These are phyloP conservation scores for Acrocephalus arundinaceus DNA, from an alignment of 2,113 vertebrate species.

Conservation along the genomic window DNA sequence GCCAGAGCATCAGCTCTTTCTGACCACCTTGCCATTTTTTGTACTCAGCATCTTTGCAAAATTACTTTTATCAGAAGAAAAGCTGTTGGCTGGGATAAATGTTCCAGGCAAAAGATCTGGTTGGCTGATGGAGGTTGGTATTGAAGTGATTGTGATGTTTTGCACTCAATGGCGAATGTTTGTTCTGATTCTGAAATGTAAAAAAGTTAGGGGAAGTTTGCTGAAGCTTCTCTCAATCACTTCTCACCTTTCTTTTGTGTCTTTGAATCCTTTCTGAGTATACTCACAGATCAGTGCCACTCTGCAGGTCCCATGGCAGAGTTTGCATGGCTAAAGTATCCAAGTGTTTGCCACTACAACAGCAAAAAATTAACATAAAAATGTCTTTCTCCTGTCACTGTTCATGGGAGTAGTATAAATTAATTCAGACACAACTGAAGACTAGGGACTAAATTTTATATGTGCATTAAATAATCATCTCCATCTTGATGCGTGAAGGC, in stretches of 20 bases:
- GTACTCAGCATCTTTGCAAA: not conserved
- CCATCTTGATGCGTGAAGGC: not conserved
- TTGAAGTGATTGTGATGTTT: not conserved
- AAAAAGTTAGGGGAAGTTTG: not conserved
- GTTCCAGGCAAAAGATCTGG: not conserved
- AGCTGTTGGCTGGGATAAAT: not conserved
- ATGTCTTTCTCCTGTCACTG: not conserved
- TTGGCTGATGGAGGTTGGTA: not conserved
- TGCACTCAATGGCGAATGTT: not conserved
- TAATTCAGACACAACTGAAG: not conserved
- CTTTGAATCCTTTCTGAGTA: not conserved
- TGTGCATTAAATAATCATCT: not conserved
- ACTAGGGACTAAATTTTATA: not conserved
- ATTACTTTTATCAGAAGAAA: not conserved
- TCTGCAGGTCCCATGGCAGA: not conserved
- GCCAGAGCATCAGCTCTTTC: not conserved
- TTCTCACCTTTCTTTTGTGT: not conserved
- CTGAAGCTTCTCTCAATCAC: not conserved
- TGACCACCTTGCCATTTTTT: not conserved
- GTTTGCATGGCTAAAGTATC: not conserved
- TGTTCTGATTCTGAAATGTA: not conserved
- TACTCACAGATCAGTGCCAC: not conserved
- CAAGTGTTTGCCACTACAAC: not conserved
- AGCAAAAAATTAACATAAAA: not conserved
- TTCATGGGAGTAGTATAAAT: not conserved